Base-by-base conservation (phyloP, 30 jellyfish, hydroid and myxozoan genomes). In the Chrysaora quinquecirrha region DNA sequence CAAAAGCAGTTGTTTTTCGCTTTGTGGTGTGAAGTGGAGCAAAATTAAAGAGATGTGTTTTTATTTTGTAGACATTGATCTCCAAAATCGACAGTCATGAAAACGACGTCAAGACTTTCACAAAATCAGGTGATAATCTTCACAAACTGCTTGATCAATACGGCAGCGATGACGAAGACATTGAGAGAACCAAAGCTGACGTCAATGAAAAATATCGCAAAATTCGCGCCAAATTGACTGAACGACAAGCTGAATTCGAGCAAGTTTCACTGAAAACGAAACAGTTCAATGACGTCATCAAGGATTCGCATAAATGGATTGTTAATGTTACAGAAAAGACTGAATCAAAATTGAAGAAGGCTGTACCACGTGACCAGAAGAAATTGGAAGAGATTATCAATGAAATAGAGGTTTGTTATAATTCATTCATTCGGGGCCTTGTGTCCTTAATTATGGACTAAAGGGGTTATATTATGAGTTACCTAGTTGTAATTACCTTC, bases 91-190 rank as follows among this genome's bases (percentile, higher is more conserved):
- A 84, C 82, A 21, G 61, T 22, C 77, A 80, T 28, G 98, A 91
- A 73, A 87, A 80, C 25, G 96, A 84, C 77, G 58, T 91, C 85
- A 86, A 85, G 48, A 75, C 85, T 1, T 79, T 91, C 65, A 85
- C 92, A 30, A 82, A 66, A 32, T 80, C 96, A 0, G 96, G 92
- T 11, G 91, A 84, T 80, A 79, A 66, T 30, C 63, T 81, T 66
- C 87, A 71, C 38, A 58, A 66, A 21, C 88, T 91, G 60, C 74
- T 91, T 32, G 96, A 63, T 48, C 88, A 80, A 68, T 78, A 78
- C 48, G 95, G 87, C 30, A 91, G 95, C 60, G 98, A 91, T 33
- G 86, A 74, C 63, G 96, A 86, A 43, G 96, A 78, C 29, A 49
- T 85, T 28, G 79, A 80, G 21, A 64, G 61, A 31, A 77, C 29